Conservation (phyloP, 2,888 invertebrate species). For the Capitulum mitella region DNA sequence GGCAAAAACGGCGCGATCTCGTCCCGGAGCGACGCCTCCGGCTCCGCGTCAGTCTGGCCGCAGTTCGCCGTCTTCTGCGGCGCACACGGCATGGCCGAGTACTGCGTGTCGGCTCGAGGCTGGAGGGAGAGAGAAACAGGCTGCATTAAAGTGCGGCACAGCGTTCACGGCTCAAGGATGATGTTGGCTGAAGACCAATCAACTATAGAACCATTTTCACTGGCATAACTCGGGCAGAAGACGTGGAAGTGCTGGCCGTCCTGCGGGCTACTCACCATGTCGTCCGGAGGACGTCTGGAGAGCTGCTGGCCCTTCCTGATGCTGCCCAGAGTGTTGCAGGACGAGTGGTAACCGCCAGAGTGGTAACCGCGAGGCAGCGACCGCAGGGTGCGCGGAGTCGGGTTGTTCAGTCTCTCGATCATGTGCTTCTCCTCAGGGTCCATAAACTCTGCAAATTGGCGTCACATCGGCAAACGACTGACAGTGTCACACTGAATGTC, state of each 20-base stretch:
- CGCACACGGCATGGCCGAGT: neutral
- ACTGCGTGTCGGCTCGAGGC: neutral
- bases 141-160: no score
- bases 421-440: neutral
- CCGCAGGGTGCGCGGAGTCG: neutral
- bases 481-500: no score
- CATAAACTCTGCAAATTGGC: slow-evolving; percentile 5
- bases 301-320: neutral
- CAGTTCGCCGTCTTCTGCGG: neutral
- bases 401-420: neutral
- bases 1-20: neutral
- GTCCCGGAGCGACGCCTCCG: neutral
- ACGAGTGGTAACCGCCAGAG: neutral
- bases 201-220: no score
- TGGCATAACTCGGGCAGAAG: no score
- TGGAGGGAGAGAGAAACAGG: neutral
- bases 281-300: neutral
- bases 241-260: no score
- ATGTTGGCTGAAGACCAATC: no score
- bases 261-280: neutral
- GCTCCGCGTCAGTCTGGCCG: neutral
- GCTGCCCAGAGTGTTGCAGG: neutral
- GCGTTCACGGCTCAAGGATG: no score
- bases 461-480: no score
- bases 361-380: neutral